A percentile compares a stretch with the other conserved stretches of the same genome.
Evolutionary conservation across 2,888 invertebrate species (phyloP).

Genomic region (Argyresthia goedartella): DNA sequence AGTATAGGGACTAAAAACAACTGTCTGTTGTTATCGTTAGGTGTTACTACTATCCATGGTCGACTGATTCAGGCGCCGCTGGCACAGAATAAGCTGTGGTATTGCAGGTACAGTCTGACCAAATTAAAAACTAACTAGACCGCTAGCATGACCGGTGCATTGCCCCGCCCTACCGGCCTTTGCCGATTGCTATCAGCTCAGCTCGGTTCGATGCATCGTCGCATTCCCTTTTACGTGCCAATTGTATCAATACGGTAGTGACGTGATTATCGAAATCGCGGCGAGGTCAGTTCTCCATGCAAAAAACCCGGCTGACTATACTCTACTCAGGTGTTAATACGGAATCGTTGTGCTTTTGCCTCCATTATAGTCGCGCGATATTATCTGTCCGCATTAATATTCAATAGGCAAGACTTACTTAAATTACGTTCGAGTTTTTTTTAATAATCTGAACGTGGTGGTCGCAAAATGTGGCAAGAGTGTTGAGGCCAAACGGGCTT

Average conservation of each 20-base stretch:
- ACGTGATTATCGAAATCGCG: constrained; percentile 44
- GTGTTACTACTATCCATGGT: no score
- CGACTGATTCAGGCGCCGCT: constrained; percentile 25
- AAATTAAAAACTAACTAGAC: constrained; percentile 31
- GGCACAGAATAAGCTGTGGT: no score
- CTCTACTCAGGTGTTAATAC: constrained; percentile 38
- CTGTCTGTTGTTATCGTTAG: no score
- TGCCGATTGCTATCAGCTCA: constrained; percentile 31
- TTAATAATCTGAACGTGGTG: constrained; percentile 35
- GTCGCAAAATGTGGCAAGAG: constrained; percentile 31
- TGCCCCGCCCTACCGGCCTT: constrained; percentile 16
- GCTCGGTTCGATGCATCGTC: constrained; percentile 27
- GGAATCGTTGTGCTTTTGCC: constrained; percentile 24
- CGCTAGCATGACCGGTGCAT: constrained; percentile 10
- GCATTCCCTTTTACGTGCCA: constrained; percentile 43
- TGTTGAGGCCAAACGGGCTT: constrained; percentile 40
- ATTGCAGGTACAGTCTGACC: constrained; percentile 34
- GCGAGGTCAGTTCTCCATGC: constrained; percentile 42
- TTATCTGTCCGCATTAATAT: constrained; percentile 22
- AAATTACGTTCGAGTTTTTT: constrained; percentile 16
- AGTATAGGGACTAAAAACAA: no score
- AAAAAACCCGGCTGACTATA: constrained; percentile 26
- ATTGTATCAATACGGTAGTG: constrained; percentile 50
- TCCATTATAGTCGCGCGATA: constrained; percentile 17
- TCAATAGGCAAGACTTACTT: constrained; percentile 29